phyloP scores from a whole-genome alignment of 2,113 vertebrate genomes.

The Anarrhichthys ocellatus region DNA sequence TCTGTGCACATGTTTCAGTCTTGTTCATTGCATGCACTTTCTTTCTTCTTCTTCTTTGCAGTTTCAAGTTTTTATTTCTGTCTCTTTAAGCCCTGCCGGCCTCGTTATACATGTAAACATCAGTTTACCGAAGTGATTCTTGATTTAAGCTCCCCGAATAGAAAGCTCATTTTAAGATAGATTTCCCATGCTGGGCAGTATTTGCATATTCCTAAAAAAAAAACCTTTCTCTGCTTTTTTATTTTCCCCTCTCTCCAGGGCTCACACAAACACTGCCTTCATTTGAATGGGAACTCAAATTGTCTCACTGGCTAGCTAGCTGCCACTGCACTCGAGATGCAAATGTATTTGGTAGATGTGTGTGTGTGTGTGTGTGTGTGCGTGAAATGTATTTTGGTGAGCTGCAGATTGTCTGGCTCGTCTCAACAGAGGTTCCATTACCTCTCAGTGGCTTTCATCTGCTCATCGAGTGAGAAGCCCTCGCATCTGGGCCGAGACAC shows the following conservation, averaged over 20 bases:
- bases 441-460: slow-evolving; percentile 81
- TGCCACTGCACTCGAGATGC: slow-evolving; percentile 69
- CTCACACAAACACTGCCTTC: slow-evolving; percentile 66
- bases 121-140: slow-evolving; percentile 81
- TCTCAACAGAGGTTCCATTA: slow-evolving; percentile 83
- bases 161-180: slow-evolving; percentile 90
- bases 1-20: neutral
- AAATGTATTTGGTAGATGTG: slow-evolving; percentile 49
- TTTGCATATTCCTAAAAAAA: slow-evolving; percentile 77
- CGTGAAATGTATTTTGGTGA: slow-evolving; percentile 77
- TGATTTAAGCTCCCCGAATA: slow-evolving; percentile 91
- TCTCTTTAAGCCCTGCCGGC: slow-evolving; percentile 2
- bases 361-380: slow-evolving; percentile 35
- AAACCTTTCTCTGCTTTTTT: slow-evolving; percentile 30
- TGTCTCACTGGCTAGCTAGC: slow-evolving; percentile 66
- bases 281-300: slow-evolving; percentile 79
- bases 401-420: slow-evolving; percentile 81
- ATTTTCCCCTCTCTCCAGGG: slow-evolving; percentile 83
- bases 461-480: slow-evolving; percentile 61
- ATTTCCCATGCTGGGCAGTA: slow-evolving; percentile 89
- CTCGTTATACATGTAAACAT: slow-evolving; percentile 47
- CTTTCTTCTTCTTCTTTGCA: neutral
- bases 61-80: neutral
- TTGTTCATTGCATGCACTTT: neutral
- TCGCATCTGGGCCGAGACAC: slow-evolving; percentile 43